Base-by-base conservation (phyloP, 2,113 vertebrate species). In the Neotoma lepida region DNA sequence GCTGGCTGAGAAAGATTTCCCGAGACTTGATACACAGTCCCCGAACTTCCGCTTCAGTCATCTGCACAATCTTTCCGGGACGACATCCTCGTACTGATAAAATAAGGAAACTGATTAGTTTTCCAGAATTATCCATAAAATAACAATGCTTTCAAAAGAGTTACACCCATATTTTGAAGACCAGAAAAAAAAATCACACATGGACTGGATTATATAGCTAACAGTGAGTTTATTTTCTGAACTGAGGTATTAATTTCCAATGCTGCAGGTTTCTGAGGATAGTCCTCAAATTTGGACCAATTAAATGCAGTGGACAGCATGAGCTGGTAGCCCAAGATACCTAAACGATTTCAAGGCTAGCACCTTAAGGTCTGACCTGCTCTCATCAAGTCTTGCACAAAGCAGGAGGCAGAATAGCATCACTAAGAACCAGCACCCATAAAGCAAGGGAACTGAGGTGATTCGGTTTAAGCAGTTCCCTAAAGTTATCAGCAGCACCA, bases 1-100 rank as follows among this genome's bases (percentile, higher is more conserved):
- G 99, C 97, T 99, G 99, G 97, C 99, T 99, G 97, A 99, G 99
- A 97, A 99, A 99, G 97, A 99, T 99, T 98, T 99, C 99, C 76
- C 99, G 98, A 97, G 99, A 99, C 96, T 99, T 99, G 98, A 99
- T 99, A 97, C 99, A 99, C 89, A 99, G 98, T 56, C 99, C 99
- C 14, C 99, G 98, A 61, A 99, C 99, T 98, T 99, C 99, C 51
- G 99, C 99, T 98, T 99, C 99, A 0, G 99, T 99, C 99, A 99
- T 99, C 98, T 99, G 99, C 66, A 99, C 99, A 0, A 99, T 99
- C 98, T 99, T 99, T 94, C 99, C 99, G 54, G 99, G 99, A 87
- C 99, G 99, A 98, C 99, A 99, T 99, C 99, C 99, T 98, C 99
- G 98, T 95, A 99, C 99, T 99, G 98, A 86, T 90, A 98, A 46